These are phyloP conservation scores for Silurus glanis DNA, from an alignment of 2,113 vertebrate genomes.

Conservation along the genomic window DNA sequence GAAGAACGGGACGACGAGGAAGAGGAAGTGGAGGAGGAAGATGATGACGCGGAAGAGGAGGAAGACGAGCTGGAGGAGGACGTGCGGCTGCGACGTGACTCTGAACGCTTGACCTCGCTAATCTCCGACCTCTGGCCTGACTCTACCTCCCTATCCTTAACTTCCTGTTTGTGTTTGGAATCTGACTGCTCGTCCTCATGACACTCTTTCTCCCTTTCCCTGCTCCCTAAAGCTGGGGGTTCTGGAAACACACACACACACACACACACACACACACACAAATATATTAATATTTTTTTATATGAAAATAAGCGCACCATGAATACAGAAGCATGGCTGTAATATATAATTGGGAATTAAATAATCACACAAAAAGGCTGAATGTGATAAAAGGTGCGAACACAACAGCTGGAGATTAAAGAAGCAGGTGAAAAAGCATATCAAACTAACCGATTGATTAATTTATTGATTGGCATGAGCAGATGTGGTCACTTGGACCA, in stretches of 20 bases:
- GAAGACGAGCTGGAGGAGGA: slow-evolving; percentile 80
- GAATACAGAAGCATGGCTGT: not conserved
- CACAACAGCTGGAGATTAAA: too few relatives aligned
- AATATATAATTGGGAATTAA: too few relatives aligned
- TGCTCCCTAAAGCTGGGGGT: slow-evolving; percentile 81
- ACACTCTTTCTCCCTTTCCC: slow-evolving; percentile 80
- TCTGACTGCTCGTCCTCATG: slow-evolving; percentile 84
- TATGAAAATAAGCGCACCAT: not conserved
- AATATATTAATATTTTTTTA: not conserved
- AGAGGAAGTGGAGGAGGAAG: slow-evolving; percentile 88
- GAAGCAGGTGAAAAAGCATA: too few relatives aligned
- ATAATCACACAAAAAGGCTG: not conserved
- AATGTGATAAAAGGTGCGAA: not conserved
- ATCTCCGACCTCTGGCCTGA: slow-evolving; percentile 75
- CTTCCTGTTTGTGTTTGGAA: slow-evolving; percentile 81
- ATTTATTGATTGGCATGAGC: too few relatives aligned
- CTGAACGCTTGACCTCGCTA: slow-evolving; percentile 80
- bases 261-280: slow-evolving; percentile 16
- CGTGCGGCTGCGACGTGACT: slow-evolving; percentile 71
- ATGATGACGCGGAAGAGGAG: slow-evolving; percentile 82
- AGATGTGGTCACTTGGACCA: too few relatives aligned
- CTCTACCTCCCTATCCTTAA: slow-evolving; percentile 85
- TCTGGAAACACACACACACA: slow-evolving; percentile 71
- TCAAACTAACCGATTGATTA: too few relatives aligned
- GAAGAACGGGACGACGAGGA: slow-evolving; percentile 72